Conservation (phyloP, 2,113 vertebrate genomes). For the Eptesicus fuscus region DNA sequence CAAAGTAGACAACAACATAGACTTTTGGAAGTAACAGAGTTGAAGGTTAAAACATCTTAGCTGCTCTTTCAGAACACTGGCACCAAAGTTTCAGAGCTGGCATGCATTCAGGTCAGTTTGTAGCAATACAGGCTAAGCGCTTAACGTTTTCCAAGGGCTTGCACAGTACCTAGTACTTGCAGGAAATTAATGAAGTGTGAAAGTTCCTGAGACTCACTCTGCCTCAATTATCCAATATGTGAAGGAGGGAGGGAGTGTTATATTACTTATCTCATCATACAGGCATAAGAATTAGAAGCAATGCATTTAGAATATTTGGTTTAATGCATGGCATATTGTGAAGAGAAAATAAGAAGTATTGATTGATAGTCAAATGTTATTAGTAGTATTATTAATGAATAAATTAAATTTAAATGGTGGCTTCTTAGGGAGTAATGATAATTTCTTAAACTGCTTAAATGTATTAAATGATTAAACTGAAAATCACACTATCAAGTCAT, state of each 20-base stretch:
- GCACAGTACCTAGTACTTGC: neutral
- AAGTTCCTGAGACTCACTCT: neutral
- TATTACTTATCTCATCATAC: neutral
- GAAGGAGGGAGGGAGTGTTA: neutral
- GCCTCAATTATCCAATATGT: neutral
- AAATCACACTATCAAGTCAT: neutral
- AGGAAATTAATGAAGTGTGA: neutral
- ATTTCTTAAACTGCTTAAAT: slow-evolving; percentile 6
- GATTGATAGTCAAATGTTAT: neutral
- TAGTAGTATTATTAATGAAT: neutral
- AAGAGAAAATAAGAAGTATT: neutral
- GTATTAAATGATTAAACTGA: neutral
- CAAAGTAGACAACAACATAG: neutral
- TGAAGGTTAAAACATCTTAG: neutral
- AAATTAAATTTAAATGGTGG: neutral
- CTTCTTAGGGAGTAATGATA: neutral
- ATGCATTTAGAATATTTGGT: neutral
- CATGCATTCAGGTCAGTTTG: neutral
- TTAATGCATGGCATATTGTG: neutral
- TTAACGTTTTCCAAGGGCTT: neutral
- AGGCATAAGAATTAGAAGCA: neutral
- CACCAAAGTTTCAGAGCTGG: neutral
- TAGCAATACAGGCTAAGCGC: neutral
- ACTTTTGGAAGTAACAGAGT: neutral
- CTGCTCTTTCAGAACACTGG: neutral